Conservation (phyloP, 2,113 vertebrate genomes). For the Talpa occidentalis region DNA sequence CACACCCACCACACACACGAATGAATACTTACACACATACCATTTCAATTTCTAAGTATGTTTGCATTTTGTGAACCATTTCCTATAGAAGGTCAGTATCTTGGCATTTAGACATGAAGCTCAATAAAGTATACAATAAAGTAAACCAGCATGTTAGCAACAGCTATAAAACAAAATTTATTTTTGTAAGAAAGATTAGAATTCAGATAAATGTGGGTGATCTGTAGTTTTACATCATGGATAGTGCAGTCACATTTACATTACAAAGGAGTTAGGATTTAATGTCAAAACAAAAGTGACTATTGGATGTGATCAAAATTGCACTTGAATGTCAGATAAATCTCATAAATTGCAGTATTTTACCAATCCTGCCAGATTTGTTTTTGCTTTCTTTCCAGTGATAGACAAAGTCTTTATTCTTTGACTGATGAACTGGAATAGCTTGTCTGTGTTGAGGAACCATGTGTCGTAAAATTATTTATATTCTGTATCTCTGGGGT, state of each 20-base stretch:
- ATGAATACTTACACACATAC: fast-evolving
- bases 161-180: background rate
- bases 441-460: background rate
- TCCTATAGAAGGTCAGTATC: background rate
- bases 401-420: background rate
- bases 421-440: background rate
- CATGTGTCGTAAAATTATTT: background rate
- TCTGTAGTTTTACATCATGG: background rate
- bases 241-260: background rate
- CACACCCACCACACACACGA: background rate
- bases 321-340: background rate
- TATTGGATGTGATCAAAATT: background rate
- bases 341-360: slow-evolving; percentile 13
- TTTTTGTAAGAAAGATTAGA: background rate
- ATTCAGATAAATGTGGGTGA: background rate
- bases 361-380: background rate
- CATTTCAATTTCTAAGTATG: background rate
- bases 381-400: background rate
- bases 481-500: background rate
- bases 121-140: background rate
- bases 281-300: background rate
- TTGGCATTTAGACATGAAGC: background rate
- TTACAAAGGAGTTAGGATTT: background rate
- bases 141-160: slow-evolving; percentile 5
- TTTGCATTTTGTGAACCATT: background rate